These are phyloP conservation scores for Eupsilia transversa DNA, from an alignment of 2,888 invertebrate genomes.

Conservation along the genomic window DNA sequence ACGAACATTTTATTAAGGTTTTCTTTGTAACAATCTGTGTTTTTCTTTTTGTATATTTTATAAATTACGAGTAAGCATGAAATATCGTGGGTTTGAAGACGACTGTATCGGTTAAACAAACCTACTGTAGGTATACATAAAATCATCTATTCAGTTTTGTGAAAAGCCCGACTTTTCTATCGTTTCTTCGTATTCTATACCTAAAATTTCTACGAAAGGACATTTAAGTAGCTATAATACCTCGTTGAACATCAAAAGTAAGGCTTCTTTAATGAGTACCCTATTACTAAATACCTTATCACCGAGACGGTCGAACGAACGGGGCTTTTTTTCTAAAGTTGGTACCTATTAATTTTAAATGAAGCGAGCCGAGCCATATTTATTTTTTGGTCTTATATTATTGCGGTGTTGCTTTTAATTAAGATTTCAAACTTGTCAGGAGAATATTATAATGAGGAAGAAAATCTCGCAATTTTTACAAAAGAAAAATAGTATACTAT, in stretches of 20 bases:
- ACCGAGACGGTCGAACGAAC: constrained; percentile 20
- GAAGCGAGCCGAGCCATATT: constrained; percentile 43
- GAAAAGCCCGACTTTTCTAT: not conserved
- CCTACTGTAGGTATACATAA: not conserved
- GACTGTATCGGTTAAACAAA: too few species aligned
- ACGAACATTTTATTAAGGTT: too few species aligned
- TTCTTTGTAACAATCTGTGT: too few species aligned
- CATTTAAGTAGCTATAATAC: not conserved
- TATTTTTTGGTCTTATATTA: constrained; percentile 53
- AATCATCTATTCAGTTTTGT: not conserved
- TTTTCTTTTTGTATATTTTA: not conserved
- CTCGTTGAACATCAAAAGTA: constrained; percentile 10
- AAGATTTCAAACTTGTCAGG: constrained; percentile 65
- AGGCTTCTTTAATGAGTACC: constrained; percentile 4
- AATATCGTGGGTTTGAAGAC: not conserved
- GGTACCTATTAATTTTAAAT: constrained; percentile 54
- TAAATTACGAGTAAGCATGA: not conserved
- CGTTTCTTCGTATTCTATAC: not conserved
- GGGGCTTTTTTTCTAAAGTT: constrained; percentile 40
- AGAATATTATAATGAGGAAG: constrained; percentile 69
- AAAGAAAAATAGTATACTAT: constrained; percentile 58
- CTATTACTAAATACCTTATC: constrained; percentile 30
- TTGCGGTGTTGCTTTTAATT: constrained; percentile 68
- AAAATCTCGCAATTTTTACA: constrained; percentile 55
- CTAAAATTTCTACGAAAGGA: not conserved